These are phyloP conservation scores for Zoroaster sp. DNA, from an alignment of 53 echinoderm and acorn worm genomes.

Conservation along the genomic window DNA sequence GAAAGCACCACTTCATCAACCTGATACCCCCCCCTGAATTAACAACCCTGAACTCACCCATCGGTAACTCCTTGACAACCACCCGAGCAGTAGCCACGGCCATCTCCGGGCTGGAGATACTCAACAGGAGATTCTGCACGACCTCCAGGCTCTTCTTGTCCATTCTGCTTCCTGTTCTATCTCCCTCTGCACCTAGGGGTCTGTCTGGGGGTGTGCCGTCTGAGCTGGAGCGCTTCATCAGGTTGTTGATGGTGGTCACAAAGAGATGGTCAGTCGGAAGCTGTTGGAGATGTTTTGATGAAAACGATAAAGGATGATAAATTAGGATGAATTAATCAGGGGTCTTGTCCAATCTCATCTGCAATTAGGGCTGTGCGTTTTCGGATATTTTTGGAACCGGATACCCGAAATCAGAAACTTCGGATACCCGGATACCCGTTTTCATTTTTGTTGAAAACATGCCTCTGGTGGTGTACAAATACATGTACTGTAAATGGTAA, in stretches of 20 bases:
- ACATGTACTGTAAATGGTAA: too few relatives aligned
- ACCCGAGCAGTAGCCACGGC: slow-evolving; percentile 85
- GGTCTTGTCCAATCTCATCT: background rate
- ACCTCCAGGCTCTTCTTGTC: slow-evolving; percentile 74
- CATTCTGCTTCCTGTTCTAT: slow-evolving; percentile 53
- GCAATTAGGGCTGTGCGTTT: too few relatives aligned
- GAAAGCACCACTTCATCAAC: too few relatives aligned
- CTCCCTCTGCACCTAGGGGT: slow-evolving; percentile 28
- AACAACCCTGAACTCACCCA: slow-evolving; percentile 48
- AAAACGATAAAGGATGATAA: background rate
- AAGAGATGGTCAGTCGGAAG: slow-evolving; percentile 75
- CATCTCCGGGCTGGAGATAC: slow-evolving; percentile 74
- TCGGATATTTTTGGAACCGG: too few relatives aligned
- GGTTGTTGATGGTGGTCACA: slow-evolving; percentile 82
- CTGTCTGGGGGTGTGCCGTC: slow-evolving; percentile 11
- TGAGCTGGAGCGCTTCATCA: slow-evolving; percentile 43
- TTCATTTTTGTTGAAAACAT: too few relatives aligned
- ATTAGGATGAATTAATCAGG: background rate
- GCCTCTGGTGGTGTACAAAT: too few relatives aligned
- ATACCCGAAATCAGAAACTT: too few relatives aligned
- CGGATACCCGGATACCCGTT: too few relatives aligned
- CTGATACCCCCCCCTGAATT: too few relatives aligned
- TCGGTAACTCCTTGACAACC: slow-evolving; percentile 83
- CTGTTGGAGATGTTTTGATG: too few relatives aligned
- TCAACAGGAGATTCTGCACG: slow-evolving; percentile 73